Evolutionary conservation across 2,113 vertebrate genomes (phyloP).

Genomic region (Bagarius yarrelli): DNA sequence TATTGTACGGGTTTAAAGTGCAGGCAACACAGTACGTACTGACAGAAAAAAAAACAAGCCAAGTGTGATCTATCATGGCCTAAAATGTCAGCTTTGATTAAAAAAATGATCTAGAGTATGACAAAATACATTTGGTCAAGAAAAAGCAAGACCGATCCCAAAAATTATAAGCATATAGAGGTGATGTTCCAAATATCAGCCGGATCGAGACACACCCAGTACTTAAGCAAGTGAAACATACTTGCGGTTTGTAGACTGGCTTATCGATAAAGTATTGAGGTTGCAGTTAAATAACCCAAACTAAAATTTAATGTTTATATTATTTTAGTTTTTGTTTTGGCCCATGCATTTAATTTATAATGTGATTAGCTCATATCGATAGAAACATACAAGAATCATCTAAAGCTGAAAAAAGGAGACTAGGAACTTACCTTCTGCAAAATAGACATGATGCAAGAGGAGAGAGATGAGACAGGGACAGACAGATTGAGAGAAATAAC

Average conservation of each 20-base stretch:
- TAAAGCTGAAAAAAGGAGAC: constrained; percentile 13
- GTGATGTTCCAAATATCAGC: background rate
- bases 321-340: background rate
- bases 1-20: background rate
- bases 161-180: background rate
- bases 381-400: background rate
- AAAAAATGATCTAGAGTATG: background rate
- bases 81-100: background rate
- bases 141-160: background rate
- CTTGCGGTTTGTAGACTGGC: constrained; percentile 12
- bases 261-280: constrained; percentile 9
- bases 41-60: background rate
- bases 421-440: constrained; percentile 93
- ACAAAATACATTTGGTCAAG: background rate
- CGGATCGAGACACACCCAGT: constrained; percentile 8
- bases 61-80: background rate
- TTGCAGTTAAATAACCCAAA: background rate
- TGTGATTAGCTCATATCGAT: background rate
- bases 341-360: background rate
- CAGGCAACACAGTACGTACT: background rate
- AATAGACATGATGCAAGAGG: constrained; percentile 79
- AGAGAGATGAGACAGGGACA: constrained; percentile 66
- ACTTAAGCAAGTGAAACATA: background rate
- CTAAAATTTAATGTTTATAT: background rate
- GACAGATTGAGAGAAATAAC: constrained; percentile 67